phyloP scores from a whole-genome alignment of 1,140 invertebrate species.

The Drosophila persimilis region DNA sequence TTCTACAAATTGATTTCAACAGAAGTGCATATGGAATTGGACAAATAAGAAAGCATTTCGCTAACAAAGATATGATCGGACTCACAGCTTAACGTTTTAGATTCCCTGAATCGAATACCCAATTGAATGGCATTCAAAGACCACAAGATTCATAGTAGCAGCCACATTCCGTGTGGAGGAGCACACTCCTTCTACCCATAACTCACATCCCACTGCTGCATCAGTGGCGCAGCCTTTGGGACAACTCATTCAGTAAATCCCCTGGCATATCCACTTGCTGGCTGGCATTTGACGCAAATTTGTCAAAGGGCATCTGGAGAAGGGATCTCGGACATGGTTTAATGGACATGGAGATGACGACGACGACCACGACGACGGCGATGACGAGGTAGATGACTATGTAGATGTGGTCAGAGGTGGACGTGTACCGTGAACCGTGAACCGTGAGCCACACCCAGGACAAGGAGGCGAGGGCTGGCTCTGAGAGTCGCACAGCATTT shows the following conservation, averaged over 20 bases:
- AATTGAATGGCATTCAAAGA: no score
- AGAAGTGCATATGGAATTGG: no score
- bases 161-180: no score
- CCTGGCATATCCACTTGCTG: slow-evolving; percentile 43
- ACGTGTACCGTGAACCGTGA: slow-evolving; percentile 16
- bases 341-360: slow-evolving; percentile 9
- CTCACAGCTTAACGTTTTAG: no score
- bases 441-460: slow-evolving; percentile 24
- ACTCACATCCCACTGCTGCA: no score
- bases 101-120: no score
- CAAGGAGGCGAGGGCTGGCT: not conserved
- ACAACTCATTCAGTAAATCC: slow-evolving; percentile 20
- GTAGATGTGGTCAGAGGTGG: not conserved
- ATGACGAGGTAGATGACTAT: no score
- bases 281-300: slow-evolving; percentile 35
- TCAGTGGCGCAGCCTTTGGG: not conserved
- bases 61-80: no score
- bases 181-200: no score
- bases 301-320: slow-evolving; percentile 36
- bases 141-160: no score
- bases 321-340: slow-evolving; percentile 21
- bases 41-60: not conserved
- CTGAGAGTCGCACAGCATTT: slow-evolving; percentile 28
- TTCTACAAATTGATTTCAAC: no score
- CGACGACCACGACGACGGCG: no score